phyloP scores from a whole-genome alignment of 2,888 invertebrate species.

The Incurvaria masculella region DNA sequence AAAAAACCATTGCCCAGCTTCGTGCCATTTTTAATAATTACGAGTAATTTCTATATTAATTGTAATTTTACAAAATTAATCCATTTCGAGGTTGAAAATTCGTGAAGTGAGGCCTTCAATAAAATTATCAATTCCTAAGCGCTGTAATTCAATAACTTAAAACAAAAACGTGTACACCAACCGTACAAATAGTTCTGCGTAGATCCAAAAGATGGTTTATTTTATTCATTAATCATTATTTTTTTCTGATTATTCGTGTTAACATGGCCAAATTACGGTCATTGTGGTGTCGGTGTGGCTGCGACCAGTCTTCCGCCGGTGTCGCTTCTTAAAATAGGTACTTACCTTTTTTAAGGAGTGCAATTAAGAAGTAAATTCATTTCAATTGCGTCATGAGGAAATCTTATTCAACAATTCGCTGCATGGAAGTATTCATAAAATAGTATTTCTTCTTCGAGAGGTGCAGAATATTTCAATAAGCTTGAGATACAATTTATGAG shows the following conservation, averaged over 20 bases:
- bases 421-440: too few species aligned
- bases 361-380: not conserved
- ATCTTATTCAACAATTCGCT: too few species aligned
- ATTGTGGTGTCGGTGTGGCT: constrained; percentile 28
- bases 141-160: not conserved
- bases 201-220: constrained; percentile 39
- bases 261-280: constrained; percentile 50
- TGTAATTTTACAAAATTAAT: too few species aligned
- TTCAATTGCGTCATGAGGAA: too few species aligned
- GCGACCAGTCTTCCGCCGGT: not conserved
- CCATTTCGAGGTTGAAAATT: too few species aligned
- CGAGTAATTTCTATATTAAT: too few species aligned
- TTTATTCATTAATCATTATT: constrained; percentile 48
- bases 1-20: too few species aligned
- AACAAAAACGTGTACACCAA: not conserved
- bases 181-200: not conserved
- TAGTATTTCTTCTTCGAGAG: too few species aligned
- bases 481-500: too few species aligned
- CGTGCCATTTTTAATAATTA: too few species aligned
- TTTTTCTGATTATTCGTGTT: constrained; percentile 43
- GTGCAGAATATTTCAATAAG: too few species aligned
- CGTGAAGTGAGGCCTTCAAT: too few species aligned
- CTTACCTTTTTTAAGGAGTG: not conserved
- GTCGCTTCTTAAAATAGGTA: not conserved
- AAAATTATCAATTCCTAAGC: not conserved